Conservation (phyloP, 2,888 invertebrate genomes). For the Gymnocheta viridis region DNA sequence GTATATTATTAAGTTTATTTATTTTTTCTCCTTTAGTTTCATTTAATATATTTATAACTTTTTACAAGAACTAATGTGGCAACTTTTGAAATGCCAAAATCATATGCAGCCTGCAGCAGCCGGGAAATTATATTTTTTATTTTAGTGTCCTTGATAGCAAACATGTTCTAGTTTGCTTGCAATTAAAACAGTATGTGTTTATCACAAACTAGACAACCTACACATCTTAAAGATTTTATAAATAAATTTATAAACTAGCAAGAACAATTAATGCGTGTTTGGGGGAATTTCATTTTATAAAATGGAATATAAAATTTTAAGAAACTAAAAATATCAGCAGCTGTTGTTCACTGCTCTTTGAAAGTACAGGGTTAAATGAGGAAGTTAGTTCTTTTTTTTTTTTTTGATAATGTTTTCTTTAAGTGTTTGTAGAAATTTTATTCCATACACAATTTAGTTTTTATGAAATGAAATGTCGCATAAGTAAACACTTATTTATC, state of each 20-base stretch:
- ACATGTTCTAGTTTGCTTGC: not conserved
- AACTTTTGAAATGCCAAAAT: not conserved
- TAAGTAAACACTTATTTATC: not conserved
- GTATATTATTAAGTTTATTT: not conserved
- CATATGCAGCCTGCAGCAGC: not conserved
- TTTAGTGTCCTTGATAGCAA: slow-evolving; percentile 9
- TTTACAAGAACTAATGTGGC: not conserved
- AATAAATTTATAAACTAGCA: not conserved
- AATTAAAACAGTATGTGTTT: not conserved
- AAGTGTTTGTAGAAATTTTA: not conserved
- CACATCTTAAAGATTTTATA: not conserved
- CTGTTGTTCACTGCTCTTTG: not conserved
- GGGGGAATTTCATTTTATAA: not conserved
- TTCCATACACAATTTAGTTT: not conserved
- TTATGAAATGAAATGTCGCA: not conserved
- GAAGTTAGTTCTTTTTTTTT: too few species aligned
- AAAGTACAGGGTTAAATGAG: not conserved
- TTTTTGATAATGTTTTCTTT: not conserved
- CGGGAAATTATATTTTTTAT: not conserved
- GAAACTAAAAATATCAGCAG: too few species aligned
- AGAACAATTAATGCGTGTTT: not conserved
- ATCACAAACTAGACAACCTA: not conserved
- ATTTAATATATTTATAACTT: not conserved
- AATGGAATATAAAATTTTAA: not conserved
- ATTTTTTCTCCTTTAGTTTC: too few species aligned